Evolutionary conservation across 2,888 invertebrate species (phyloP), one percentile per base, ranked within the genome.

Genomic region (Eristalinus sepulchralis): DNA sequence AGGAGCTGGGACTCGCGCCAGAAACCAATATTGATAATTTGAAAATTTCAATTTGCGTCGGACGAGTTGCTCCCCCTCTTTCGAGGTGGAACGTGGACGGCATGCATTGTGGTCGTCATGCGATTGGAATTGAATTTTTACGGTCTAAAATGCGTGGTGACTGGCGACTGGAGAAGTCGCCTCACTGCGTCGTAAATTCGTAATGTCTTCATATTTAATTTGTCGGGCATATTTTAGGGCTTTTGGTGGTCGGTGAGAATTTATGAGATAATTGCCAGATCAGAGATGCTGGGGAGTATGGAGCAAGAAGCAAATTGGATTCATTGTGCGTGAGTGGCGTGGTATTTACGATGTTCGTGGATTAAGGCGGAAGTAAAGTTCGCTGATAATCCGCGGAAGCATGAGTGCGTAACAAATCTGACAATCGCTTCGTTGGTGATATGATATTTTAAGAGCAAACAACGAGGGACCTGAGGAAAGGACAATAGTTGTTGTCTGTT

Each of bases 121-220:
- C 64, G 71, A 68, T 79, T 79, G 83, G 55, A 72, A 71, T 76
- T 75, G 64, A 53, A 77, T 75, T 70, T 75, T 70, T 75, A 70
- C 68, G 34, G 53, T 57, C 39, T 66, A 57, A 36, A 39, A 11
- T 73, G 63, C 72, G 62, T 36, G 20, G 22, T 9, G 33, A 11
- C n/a, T 62, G 66, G 62, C 57, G 27, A 62, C 2, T 27, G 66
- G 59, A 67, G 64, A 27, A 68, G 68, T 67, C 36, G 24, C 47
- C 34, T 11, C 20, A 70, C 86, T 78, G 53, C 85, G 88, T 88
- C 89, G 89, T 90, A 89, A 90, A 89, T 90, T 88, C 88, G 83
- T 89, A 89, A 90, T 90, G 89, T 89, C 89, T 90, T 90, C 88
- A 90, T 90, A 89, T 89, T 89, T 89, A 90, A 90, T 89, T 89